A percentile compares a stretch with the other conserved stretches of the same genome.
Conservation (phyloP, 2,113 vertebrate genomes). For the Halcyon senegalensis region DNA sequence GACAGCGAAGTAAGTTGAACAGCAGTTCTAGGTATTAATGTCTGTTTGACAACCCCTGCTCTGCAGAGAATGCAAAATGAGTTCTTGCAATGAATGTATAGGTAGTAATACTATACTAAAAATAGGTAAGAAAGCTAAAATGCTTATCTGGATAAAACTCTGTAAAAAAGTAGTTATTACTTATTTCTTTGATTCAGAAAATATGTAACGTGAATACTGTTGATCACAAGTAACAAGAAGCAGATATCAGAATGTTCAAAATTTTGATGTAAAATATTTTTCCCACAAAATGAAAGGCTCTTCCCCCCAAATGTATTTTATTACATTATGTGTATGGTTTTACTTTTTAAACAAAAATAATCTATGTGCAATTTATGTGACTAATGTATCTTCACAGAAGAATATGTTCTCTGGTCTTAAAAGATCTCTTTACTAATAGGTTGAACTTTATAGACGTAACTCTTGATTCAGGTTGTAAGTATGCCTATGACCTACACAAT, state of each 20-base stretch:
- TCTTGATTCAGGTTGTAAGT: neutral
- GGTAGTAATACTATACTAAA: neutral
- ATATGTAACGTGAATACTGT: neutral
- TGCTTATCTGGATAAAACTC: neutral
- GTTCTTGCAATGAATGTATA: neutral
- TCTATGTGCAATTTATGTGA: neutral
- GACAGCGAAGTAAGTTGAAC: neutral
- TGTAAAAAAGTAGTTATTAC: neutral
- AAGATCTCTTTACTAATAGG: neutral
- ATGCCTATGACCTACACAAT: neutral
- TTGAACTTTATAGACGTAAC: neutral
- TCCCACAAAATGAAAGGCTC: neutral
- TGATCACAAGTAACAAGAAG: neutral
- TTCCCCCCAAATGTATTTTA: neutral
- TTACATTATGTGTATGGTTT: neutral
- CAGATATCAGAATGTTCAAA: neutral
- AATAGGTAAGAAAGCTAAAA: neutral
- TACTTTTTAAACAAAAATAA: neutral
- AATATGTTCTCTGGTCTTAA: neutral
- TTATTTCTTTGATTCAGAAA: neutral
- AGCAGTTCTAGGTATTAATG: neutral
- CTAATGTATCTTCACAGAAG: neutral
- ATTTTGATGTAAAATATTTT: neutral
- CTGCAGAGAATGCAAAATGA: neutral
- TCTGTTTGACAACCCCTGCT: neutral